Evolutionary conservation across 1,140 invertebrate genomes (phyloP).

Genomic region (Coelopa frigida): DNA sequence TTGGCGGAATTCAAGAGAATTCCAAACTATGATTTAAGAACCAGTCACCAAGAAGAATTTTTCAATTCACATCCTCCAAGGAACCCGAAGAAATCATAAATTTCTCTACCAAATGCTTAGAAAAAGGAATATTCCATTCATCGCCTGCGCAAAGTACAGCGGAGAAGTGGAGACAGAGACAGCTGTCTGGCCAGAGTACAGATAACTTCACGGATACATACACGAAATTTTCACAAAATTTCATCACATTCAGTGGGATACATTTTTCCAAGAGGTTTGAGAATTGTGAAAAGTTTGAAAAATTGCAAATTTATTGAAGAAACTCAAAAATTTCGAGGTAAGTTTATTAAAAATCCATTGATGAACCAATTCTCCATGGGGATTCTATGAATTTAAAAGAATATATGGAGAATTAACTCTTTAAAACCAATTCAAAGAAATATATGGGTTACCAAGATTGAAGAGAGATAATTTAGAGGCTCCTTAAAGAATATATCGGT

Average conservation of each 20-base stretch:
- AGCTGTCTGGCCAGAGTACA: conserved; percentile 12
- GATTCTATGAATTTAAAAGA: no score
- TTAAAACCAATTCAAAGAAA: no score
- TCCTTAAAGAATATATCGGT: no score
- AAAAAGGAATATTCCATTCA: neutral
- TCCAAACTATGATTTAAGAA: neutral
- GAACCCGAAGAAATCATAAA: neutral
- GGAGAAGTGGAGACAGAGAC: conserved; percentile 1
- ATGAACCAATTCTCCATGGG: no score
- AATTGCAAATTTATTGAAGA: conserved; percentile 45
- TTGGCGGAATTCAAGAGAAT: neutral
- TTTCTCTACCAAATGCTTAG: conserved; percentile 1
- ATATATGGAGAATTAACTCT: no score
- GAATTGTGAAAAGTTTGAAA: conserved; percentile 33
- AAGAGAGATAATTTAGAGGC: no score
- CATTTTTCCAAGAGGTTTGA: conserved; percentile 38
- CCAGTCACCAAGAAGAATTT: neutral
- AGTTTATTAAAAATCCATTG: conserved; percentile 7
- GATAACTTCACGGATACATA: conserved; percentile 9
- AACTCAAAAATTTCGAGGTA: conserved; percentile 44
- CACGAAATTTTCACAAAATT: conserved; percentile 14
- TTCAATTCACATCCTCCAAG: neutral
- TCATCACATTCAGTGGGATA: conserved; percentile 36
- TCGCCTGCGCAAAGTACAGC: conserved; percentile 4
- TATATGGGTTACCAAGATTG: no score